Base-by-base conservation (phyloP, 2,888 invertebrate genomes). In the Cephus pulcher region DNA sequence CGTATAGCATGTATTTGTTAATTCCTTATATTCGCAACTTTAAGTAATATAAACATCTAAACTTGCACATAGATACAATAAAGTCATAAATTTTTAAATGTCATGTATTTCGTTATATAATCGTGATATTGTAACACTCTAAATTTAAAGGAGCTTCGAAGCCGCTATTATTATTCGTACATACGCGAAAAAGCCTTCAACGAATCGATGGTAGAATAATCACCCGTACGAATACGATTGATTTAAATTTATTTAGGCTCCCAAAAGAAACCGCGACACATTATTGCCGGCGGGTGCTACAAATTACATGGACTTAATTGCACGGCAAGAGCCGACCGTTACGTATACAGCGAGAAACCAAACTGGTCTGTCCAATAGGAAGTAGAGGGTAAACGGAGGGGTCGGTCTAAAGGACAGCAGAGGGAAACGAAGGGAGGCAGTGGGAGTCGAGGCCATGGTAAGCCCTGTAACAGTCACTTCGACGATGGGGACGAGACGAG, bases 241-340 rank as follows among this genome's bases (percentile, higher is more conserved):
- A 76, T 79, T 79, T 74, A 74, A 79, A 79, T 79, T 79, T 79
- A 79, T 79, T 79, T 79, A 69, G 79, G 73, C 76, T 76, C 79
- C 76, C 69, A 74, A 76, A 70, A 76, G 79, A 40, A 40, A 76
- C 79, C 74, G 76, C 76, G 76, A 79, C 74, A 79, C 76, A 76
- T 79, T 79, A 79, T 76, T 77, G 76, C 79, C 79, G 69, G 34
- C 76, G 74, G 79, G 79, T 76, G 79, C 79, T 76, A 79, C 79
- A 79, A 79, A 79, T 79, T 79, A 79, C 79, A 70, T 73, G 71
- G 69, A 79, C 76, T 79, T 79, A 79, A 79, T 79, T 79, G 76
- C 79, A 70, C 71, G 69, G 35, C 68, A 40, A 74, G 76, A 68
- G 76, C 32, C 68, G 69, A 76, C 79, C 40, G 40, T 73, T 74